Conservation (phyloP, 2,797 vertebrate species). For the Chelon auratus region DNA sequence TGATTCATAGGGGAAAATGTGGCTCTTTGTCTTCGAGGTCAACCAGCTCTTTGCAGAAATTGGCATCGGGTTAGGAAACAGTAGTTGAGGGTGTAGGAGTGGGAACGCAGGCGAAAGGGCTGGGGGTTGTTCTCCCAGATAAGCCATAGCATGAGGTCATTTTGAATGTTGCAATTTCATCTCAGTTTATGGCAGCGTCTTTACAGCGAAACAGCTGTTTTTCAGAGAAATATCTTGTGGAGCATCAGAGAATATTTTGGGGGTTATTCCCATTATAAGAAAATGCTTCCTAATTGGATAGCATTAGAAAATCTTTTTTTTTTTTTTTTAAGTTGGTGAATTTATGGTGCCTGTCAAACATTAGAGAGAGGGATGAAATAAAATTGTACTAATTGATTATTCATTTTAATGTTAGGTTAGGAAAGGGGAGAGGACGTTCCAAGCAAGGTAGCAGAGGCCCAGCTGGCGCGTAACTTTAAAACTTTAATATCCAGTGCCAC, state of each 20-base stretch:
- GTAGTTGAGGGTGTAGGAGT: constrained; percentile 73
- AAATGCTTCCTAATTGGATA: neutral
- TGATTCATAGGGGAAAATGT: constrained; percentile 85
- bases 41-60: constrained; percentile 69
- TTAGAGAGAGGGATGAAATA: neutral
- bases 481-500: constrained; percentile 27
- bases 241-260: constrained; percentile 35
- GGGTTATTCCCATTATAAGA: constrained; percentile 11
- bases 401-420: neutral
- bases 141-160: constrained; percentile 69
- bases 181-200: constrained; percentile 44
- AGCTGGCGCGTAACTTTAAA: constrained; percentile 14
- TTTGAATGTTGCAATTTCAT: constrained; percentile 57
- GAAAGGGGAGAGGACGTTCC: constrained; percentile 3
- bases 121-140: constrained; percentile 54
- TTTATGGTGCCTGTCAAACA: constrained; percentile 21
- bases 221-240: constrained; percentile 5
- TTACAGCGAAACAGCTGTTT: constrained; percentile 56
- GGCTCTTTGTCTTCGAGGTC: constrained; percentile 78
- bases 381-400: constrained; percentile 2
- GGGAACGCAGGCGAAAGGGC: constrained; percentile 58
- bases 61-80: constrained; percentile 75
- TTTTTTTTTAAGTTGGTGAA: constrained; percentile 2
- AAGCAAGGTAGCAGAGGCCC: constrained; percentile 11
- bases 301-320: neutral